Evolutionary conservation across 2,113 vertebrate species (phyloP).

Genomic region (Chaetodon auriga): DNA sequence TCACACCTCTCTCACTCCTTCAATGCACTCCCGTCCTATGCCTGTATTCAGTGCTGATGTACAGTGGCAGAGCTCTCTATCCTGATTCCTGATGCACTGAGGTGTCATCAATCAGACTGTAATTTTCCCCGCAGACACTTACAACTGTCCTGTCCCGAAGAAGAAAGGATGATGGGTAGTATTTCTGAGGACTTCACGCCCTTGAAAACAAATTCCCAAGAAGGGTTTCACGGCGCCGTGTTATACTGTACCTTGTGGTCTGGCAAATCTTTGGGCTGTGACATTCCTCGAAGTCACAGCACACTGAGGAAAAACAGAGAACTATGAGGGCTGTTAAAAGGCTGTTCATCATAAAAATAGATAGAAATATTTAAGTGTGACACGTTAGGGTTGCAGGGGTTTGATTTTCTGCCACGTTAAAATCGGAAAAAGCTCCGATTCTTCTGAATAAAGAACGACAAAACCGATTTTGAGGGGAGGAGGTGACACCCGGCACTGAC

Average conservation of each 20-base stretch:
- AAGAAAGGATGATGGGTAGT: slow-evolving; percentile 49
- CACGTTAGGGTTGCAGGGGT: background rate
- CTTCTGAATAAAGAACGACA: background rate
- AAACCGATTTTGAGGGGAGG: background rate
- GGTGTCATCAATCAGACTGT: slow-evolving; percentile 59
- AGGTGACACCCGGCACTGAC: background rate
- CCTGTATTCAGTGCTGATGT: slow-evolving; percentile 20
- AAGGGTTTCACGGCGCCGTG: background rate
- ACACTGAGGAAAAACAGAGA: slow-evolving; percentile 29
- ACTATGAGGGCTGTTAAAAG: slow-evolving; percentile 4
- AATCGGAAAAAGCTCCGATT: background rate
- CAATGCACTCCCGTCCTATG: background rate
- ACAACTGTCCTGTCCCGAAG: slow-evolving; percentile 30
- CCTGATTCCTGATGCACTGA: slow-evolving; percentile 35
- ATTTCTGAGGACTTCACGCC: slow-evolving; percentile 36
- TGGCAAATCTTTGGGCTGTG: slow-evolving; percentile 22
- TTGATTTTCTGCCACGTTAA: background rate
- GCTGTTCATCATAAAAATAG: slow-evolving; percentile 12
- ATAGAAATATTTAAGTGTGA: background rate
- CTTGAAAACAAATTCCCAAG: slow-evolving; percentile 54
- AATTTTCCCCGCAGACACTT: slow-evolving; percentile 57
- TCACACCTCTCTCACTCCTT: background rate
- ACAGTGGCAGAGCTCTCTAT: slow-evolving; percentile 26
- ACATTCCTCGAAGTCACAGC: slow-evolving; percentile 41
- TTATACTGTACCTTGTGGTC: slow-evolving; percentile 28